Evolutionary conservation across 2,888 invertebrate species (phyloP).

Genomic region (Glaucopsyche alexis): DNA sequence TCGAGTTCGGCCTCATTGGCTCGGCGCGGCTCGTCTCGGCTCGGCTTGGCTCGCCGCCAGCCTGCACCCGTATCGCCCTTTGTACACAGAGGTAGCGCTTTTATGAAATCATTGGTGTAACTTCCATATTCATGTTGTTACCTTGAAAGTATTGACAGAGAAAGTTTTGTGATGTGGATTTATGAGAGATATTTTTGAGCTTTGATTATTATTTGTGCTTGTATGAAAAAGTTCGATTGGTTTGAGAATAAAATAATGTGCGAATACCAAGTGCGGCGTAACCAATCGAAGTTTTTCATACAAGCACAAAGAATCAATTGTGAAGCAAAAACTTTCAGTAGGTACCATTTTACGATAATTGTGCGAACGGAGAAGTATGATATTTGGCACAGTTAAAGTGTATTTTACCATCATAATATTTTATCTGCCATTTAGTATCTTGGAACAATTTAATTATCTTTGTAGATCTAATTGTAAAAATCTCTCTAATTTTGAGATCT

Average conservation of each 20-base stretch:
- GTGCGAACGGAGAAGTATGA: too few species aligned
- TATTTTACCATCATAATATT: too few species aligned
- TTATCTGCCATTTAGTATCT: too few species aligned
- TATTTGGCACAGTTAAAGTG: too few species aligned
- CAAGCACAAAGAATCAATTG: too few species aligned
- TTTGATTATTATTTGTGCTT: too few species aligned
- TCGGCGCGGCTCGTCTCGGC: not conserved
- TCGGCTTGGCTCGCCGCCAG: not conserved
- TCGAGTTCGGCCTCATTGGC: slow-evolving; percentile 3
- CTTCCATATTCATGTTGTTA: slow-evolving; percentile 13
- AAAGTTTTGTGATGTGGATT: slow-evolving; percentile 5
- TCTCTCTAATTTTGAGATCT: not conserved
- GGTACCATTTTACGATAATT: too few species aligned
- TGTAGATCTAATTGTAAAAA: not conserved
- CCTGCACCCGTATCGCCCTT: not conserved
- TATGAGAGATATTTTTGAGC: not conserved
- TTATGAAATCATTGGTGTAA: not conserved
- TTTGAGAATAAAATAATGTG: not conserved
- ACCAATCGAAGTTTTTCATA: not conserved
- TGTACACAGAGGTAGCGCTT: slow-evolving; percentile 3
- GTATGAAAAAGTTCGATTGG: not conserved
- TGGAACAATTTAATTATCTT: not conserved
- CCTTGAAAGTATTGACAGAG: not conserved
- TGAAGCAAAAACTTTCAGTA: not conserved
- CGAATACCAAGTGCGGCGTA: not conserved